These are phyloP conservation scores for Andrena haemorrhoa DNA, from an alignment of 2,888 invertebrate species.

Conservation along the genomic window DNA sequence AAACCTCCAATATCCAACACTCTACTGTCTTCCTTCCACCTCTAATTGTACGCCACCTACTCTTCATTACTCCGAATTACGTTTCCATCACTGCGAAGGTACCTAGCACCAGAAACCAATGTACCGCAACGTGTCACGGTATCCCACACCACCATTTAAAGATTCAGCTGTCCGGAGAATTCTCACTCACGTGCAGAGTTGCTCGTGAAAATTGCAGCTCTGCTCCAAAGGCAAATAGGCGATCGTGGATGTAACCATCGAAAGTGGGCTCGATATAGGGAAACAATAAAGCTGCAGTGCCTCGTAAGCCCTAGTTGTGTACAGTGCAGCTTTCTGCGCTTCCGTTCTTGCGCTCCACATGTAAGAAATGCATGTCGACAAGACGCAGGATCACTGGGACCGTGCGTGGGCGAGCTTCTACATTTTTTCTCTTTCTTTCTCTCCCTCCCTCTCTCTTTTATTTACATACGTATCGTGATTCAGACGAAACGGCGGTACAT, in stretches of 20 bases:
- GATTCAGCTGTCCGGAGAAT: too few relatives aligned
- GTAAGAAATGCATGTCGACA: background rate
- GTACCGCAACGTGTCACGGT: too few relatives aligned
- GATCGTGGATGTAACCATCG: conserved; percentile 19
- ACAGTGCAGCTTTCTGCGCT: background rate
- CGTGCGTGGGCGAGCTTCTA: background rate
- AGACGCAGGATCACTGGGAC: background rate
- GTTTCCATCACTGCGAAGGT: too few relatives aligned
- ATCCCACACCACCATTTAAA: too few relatives aligned
- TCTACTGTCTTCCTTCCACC: too few relatives aligned
- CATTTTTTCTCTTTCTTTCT: background rate
- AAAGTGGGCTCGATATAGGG: conserved; percentile 11
- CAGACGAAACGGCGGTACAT: conserved; percentile 12
- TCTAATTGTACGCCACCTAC: too few relatives aligned
- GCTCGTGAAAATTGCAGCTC: conserved; percentile 13
- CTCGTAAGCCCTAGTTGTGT: conserved; percentile 3
- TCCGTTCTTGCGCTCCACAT: background rate
- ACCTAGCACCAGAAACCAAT: too few relatives aligned
- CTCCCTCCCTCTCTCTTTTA: background rate
- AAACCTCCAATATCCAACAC: too few relatives aligned
- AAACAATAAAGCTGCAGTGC: conserved; percentile 30
- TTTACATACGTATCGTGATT: background rate
- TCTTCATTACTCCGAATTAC: too few relatives aligned
- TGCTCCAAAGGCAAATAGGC: background rate
- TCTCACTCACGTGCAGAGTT: background rate